Base-by-base conservation (phyloP, 2,113 vertebrate species). In the Rhineura floridana region DNA sequence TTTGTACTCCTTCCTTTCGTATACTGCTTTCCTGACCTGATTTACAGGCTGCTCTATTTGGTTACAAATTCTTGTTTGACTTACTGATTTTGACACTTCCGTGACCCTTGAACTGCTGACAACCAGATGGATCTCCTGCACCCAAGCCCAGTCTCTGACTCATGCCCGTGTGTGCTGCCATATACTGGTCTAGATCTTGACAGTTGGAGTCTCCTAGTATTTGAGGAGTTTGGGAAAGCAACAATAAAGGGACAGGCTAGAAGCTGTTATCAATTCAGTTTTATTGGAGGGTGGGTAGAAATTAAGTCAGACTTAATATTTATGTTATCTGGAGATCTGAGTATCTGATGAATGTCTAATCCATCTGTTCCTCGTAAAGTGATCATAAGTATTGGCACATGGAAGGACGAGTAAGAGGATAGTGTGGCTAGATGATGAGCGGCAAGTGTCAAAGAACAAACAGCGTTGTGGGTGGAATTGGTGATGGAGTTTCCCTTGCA, bases 341-440 rank as follows among this genome's bases (percentile, higher is more conserved):
- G 80, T 7, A 79, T 4, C 39, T 88, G 88, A 91, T 88, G 89
- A 91, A 91, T 63, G 5, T 48, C 21, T 69, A 78, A 62, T 67
- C 90, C 83, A 73, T 89, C 80, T 33, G 89, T 83, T 92, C 77
- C 81, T 94, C 87, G 85, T 65, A 91, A 88, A 85, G 12, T 83
- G 89, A 92, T 93, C 87, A 84, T 72, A 21, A 89, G 83, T 85
- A 25, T 17, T 82, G 83, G 86, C 83, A 85, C 52, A 7, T 50
- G 77, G 25, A 76, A 79, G 52, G 83, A 42, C 46, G 65, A 73
- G 21, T 70, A 15, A 33, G 33, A 33, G 21, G 52, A 21, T 48
- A 79, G 50, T 79, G 25, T 72, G 63, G 30, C 33, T 78, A 73
- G 50, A n/a, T 17, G 72, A 62, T 59, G 36, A 87, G 76, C 28